These are phyloP conservation scores for Dromas ardeola DNA, from an alignment of 2,113 vertebrate species.

Conservation along the genomic window DNA sequence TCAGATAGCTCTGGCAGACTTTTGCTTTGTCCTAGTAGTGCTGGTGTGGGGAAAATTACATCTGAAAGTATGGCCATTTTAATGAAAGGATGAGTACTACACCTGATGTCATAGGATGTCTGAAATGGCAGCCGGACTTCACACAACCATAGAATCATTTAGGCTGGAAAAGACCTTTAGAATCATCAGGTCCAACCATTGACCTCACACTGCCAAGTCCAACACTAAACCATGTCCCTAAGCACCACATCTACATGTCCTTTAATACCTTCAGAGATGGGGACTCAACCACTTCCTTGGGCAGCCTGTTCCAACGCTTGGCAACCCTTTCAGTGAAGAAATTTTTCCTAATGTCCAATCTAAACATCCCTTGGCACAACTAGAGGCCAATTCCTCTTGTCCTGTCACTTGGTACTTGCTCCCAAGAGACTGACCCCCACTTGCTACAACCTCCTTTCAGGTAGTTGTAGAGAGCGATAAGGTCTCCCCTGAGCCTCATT, in stretches of 20 bases:
- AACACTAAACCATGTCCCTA: background rate
- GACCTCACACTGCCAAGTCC: background rate
- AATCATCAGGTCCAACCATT: background rate
- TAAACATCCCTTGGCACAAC: background rate
- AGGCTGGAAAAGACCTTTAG: background rate
- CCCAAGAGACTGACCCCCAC: background rate
- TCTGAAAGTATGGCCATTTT: background rate
- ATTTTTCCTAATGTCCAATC: background rate
- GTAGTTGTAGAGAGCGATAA: background rate
- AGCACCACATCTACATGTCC: background rate
- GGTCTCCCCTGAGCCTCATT: background rate
- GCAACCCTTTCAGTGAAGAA: background rate
- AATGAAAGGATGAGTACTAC: background rate
- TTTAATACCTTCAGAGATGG: background rate
- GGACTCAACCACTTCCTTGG: background rate
- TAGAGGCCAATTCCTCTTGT: background rate
- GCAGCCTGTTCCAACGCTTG: background rate
- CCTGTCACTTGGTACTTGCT: background rate
- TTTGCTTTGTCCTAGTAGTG: background rate
- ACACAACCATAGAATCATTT: background rate
- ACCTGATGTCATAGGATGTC: background rate
- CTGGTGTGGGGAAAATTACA: background rate
- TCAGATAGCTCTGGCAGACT: background rate
- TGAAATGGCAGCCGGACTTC: background rate
- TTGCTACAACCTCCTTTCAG: background rate